Evolutionary conservation across 2,888 invertebrate genomes (phyloP).

Genomic region (Pomacea canaliculata): DNA sequence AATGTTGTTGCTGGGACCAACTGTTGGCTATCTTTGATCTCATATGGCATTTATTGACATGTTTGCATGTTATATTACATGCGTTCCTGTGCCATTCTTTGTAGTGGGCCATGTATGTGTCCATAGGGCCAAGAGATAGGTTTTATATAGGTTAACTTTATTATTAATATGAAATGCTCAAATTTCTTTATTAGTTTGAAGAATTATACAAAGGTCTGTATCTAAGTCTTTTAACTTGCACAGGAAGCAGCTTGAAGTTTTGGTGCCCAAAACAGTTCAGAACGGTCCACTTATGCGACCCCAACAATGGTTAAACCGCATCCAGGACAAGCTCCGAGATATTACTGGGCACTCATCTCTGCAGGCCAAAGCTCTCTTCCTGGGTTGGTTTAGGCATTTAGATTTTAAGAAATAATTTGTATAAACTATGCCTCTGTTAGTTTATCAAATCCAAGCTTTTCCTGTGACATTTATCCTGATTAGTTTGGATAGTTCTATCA

Average conservation of each 20-base stretch:
- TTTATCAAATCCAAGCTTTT: neutral
- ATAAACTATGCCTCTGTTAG: neutral
- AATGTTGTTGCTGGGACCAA: too few species aligned
- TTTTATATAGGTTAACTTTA: too few species aligned
- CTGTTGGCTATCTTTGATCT: too few species aligned
- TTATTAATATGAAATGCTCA: too few species aligned
- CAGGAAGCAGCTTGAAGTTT: constrained; percentile 77
- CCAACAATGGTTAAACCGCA: constrained; percentile 90
- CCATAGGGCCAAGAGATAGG: too few species aligned
- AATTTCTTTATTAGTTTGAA: too few species aligned
- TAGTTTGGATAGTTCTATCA: neutral
- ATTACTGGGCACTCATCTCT: constrained; percentile 82
- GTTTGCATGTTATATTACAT: too few species aligned
- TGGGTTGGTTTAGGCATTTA: constrained; percentile 69
- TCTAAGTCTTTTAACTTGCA: constrained; percentile 18
- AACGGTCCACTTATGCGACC: constrained; percentile 87
- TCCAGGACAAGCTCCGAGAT: constrained; percentile 89
- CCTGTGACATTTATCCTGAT: neutral
- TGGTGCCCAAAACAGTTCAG: constrained; percentile 91
- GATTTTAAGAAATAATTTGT: constrained; percentile 4
- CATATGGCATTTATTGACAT: too few species aligned
- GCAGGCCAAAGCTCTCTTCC: constrained; percentile 85
- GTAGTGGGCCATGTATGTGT: too few species aligned
- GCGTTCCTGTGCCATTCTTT: too few species aligned
- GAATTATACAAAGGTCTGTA: too few species aligned